Base-by-base conservation (phyloP, 2,888 invertebrate species). In the Periphyllus acericola region DNA sequence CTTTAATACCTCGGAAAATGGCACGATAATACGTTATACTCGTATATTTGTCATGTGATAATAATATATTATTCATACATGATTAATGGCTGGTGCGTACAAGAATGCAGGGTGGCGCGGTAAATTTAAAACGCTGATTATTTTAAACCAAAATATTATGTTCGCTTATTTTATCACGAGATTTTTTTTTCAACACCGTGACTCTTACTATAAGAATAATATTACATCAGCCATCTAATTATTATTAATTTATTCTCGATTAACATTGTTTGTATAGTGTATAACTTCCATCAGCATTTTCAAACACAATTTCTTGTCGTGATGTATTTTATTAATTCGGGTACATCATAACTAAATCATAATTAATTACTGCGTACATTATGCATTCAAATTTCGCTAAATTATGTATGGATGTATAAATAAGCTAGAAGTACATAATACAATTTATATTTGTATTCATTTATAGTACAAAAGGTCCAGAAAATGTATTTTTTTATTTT, bases 81-180 rank as follows among this genome's bases (percentile, higher is more conserved):
- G 34, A 60, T 55, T 60, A n/a, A 79, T 60, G 79, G 9, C 36
- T 36, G 36, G 36, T 6, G 36, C 36, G 36, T 36, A 52, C 19
- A 4, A 52, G 21, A n/a, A n/a, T n/a, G n/a, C 11, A 19, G 46
- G 52, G 55, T 60, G 34, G 14, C 3, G 25, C 34, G 6, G 55
- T 79, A 34, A 79, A 25, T 79, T 55, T 4, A 79, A n/a, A 34
- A 79, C n/a, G n/a, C 34, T 17, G 36, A 79, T 79, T 79, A 79
- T 34, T 79, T 79, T 60, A 6, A 79, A 60, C n/a, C 17, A n/a
- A 79, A n/a, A 60, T 60, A 60, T 60, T 79, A 55, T 19, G 8
- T 79, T 55, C 5, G 34, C 14, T 2, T 25, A 34, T 32, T 78
- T 78, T 60, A 55, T 79, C 21, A 34, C 6, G 0, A 14, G 1